Conservation (phyloP, 2,113 vertebrate species). For the Oryzias javanicus region DNA sequence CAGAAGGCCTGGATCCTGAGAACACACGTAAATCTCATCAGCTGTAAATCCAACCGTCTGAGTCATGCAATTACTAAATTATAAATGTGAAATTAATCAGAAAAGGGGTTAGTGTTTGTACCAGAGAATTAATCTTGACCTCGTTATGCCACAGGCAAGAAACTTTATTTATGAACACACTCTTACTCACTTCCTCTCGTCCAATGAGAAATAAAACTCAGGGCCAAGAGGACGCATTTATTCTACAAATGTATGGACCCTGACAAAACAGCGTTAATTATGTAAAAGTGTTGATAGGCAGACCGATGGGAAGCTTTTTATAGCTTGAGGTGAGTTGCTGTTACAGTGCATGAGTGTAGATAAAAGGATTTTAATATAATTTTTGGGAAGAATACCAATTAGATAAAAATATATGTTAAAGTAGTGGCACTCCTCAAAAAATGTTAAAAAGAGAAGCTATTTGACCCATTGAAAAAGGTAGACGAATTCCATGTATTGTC, state of each 20-base stretch:
- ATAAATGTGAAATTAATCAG: conserved; percentile 75
- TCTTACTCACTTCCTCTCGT: conserved; percentile 49
- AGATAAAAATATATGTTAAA: too few relatives aligned
- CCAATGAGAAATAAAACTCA: conserved; percentile 53
- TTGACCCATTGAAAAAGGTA: conserved; percentile 30
- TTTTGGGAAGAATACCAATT: too few relatives aligned
- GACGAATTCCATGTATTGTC: conserved; percentile 32
- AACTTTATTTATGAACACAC: conserved; percentile 64
- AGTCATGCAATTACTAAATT: conserved; percentile 69
- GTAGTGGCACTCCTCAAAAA: conserved; percentile 19
- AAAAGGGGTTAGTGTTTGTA: conserved; percentile 63
- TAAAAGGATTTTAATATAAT: conserved; percentile 13
- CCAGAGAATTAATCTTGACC: conserved; percentile 73
- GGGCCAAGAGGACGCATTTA: conserved; percentile 57
- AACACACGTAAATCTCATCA: conserved; percentile 69
- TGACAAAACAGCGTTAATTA: conserved; percentile 69
- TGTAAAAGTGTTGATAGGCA: conserved; percentile 68
- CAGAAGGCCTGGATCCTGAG: conserved; percentile 46
- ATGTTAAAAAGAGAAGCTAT: conserved; percentile 23
- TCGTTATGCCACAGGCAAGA: conserved; percentile 67
- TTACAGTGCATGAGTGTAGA: conserved; percentile 4
- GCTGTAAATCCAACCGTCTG: conserved; percentile 64
- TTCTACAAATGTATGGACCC: conserved; percentile 45
- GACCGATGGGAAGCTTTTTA: conserved; percentile 55
- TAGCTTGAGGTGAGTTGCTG: not conserved